Evolutionary conservation across 2,888 invertebrate genomes (phyloP), one percentile per base, ranked within the genome.

Genomic region (Dolomedes plantarius): DNA sequence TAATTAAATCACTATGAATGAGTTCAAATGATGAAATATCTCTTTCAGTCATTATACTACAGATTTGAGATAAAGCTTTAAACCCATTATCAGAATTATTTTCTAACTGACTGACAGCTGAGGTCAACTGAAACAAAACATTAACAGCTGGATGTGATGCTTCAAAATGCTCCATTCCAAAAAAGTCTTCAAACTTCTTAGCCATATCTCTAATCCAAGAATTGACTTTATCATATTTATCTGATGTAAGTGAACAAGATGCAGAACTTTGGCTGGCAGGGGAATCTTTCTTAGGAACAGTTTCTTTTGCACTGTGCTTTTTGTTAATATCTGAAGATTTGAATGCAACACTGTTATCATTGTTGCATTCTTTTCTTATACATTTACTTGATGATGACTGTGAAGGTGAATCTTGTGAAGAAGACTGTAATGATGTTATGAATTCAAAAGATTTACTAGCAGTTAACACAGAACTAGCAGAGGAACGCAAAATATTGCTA

Each of bases 1-100:
- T 95, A 28, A 99, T 95, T 78, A 99, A 94, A 76, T 98, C 98
- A 69, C 97, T 97, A 92, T 99, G 98, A 91, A 98, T 98, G 90
- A 99, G 96, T 93, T 99, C 99, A 93, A 99, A 99, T 0, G 99
- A 98, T 88, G 98, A 98, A 89, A 99, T 97, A 91, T 99, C 98
- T 90, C 97, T 97, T 91, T 96, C 95, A 90, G 97, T 93, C 82
- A 98, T 94, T 90, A 97, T 96, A 90, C 95, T 95, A 76, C 96
- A 93, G 88, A 97, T 93, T 91, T 96, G 95, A 56, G 94, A 93
- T 87, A 97, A 93, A 6, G 96, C 96, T 88, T 94, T 94, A 75
- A 94, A 92, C 90, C 94, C 94, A 89, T 94, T 94, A 31, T 93
- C 92, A 89, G 90, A 90, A 91, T 92, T 91, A 64, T 92, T 91